Evolutionary conservation across 2,888 invertebrate genomes (phyloP), one percentile per base, ranked within the genome.

Genomic region (Pandemis heparana): DNA sequence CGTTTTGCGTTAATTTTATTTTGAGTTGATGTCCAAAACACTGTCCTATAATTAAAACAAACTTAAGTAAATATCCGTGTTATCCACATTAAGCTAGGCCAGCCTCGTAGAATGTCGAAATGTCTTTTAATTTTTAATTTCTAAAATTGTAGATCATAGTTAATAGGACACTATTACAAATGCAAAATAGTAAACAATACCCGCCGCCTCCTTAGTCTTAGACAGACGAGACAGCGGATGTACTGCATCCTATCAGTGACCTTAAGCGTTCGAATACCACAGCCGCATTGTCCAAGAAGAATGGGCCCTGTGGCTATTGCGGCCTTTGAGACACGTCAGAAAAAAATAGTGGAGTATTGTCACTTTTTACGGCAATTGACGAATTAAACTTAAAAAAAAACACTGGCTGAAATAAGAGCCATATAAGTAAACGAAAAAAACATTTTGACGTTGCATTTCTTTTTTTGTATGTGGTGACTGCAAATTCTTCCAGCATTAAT

Each of bases 191-290:
- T 16, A 56, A 23, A 63, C 9, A 9, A 16, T n/a, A 41, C 32
- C 51, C 68, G 69, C 69, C 8, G 32, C 5, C 12, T 51, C 53
- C 59, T 64, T 23, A 18, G 56, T 9, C 16, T 46, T 69, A 18
- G 8, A 1, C 68, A 18, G 14, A 53, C 48, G 38, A 56, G 7
- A 73, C 46, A 73, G 68, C 74, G 74, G 74, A 74, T 70, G 74
- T 46, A 46, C 56, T 38, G 32, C 70, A 60, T 74, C 65, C 74
- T 74, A 74, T 70, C 74, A 38, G 53, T 53, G 74, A 70, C 74
- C 74, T 74, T 74, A 74, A 48, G 46, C 69, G 39, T 32, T 61
- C 48, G 61, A 51, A 64, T 51, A 69, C 68, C 32, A 73, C 38
- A 39, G 41, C 69, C 62, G 32, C 74, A 65, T 74, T 74, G 69